These are phyloP conservation scores for Parelbella ahira DNA, from an alignment of 2,888 invertebrate genomes.

Conservation along the genomic window DNA sequence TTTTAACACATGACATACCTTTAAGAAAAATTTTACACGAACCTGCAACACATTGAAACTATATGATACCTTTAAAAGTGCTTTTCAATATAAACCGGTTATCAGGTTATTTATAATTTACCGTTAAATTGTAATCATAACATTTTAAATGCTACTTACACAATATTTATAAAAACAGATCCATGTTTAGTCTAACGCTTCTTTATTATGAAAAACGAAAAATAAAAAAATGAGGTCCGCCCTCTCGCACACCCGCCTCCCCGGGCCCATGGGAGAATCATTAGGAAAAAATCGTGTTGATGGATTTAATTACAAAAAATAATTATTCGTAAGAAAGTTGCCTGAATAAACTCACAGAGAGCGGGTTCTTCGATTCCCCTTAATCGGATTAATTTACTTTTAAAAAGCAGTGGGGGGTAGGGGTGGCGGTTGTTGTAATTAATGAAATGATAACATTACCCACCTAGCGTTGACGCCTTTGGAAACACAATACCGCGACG, in stretches of 20 bases:
- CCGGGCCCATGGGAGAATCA: conserved; percentile 72
- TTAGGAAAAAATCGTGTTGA: conserved; percentile 81
- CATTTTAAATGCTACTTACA: background rate
- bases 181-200: conserved; percentile 39
- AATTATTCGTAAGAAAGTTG: conserved; percentile 79
- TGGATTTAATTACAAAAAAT: conserved; percentile 82
- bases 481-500: conserved; percentile 45
- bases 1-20: too few relatives aligned
- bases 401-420: conserved; percentile 73
- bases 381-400: conserved; percentile 81
- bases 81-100: too few relatives aligned
- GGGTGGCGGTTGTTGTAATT: conserved; percentile 67
- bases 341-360: conserved; percentile 78
- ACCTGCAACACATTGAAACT: too few relatives aligned
- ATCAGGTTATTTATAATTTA: too few relatives aligned
- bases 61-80: too few relatives aligned
- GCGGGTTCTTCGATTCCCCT: conserved; percentile 78
- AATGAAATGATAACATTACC: conserved; percentile 80
- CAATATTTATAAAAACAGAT: conserved; percentile 24
- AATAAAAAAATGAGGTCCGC: conserved; percentile 52
- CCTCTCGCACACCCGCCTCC: conserved; percentile 41
- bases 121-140: too few relatives aligned
- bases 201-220: conserved; percentile 44
- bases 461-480: conserved; percentile 68
- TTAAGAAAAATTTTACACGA: too few relatives aligned